phyloP scores from a whole-genome alignment of 2,797 vertebrate genomes.

The Phalanger gymnotis region DNA sequence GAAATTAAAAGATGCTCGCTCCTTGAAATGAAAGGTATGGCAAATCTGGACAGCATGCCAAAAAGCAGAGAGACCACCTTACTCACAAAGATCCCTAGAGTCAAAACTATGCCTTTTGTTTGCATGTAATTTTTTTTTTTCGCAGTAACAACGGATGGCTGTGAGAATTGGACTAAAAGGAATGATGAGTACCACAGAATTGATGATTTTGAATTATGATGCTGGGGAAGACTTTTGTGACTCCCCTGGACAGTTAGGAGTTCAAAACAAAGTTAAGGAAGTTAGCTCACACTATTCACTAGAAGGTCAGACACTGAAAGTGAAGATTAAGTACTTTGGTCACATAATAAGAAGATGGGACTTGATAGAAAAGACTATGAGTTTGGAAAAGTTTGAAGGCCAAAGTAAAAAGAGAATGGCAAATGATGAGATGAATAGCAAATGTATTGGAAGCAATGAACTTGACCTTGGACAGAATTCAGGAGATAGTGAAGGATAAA shows the following conservation, averaged over 20 bases:
- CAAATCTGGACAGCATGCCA: no score
- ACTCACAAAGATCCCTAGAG: not conserved
- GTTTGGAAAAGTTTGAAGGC: not conserved
- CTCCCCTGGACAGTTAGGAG: not conserved
- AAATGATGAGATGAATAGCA: no score
- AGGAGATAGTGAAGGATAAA: no score
- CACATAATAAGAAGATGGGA: not conserved
- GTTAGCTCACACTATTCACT: not conserved
- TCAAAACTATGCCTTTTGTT: not conserved
- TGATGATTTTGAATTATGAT: not conserved
- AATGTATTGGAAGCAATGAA: no score
- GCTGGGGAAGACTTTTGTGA: not conserved
- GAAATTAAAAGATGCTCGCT: not conserved
- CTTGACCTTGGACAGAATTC: no score
- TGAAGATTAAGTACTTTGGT: not conserved
- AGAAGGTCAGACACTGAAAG: not conserved
- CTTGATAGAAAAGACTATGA: not conserved
- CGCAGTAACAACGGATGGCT: not conserved
- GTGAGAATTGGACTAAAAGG: not conserved
- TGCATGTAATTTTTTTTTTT: no score
- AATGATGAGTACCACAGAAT: not conserved
- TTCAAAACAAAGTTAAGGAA: not conserved
- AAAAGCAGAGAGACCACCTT: not conserved
- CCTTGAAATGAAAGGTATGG: not conserved
- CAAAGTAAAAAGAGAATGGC: not conserved